Percentiles rank a stretch among this genome's conserved stretches.
Evolutionary conservation across 1,140 invertebrate genomes (phyloP).

Genomic region (Rhopalosiphum padi): DNA sequence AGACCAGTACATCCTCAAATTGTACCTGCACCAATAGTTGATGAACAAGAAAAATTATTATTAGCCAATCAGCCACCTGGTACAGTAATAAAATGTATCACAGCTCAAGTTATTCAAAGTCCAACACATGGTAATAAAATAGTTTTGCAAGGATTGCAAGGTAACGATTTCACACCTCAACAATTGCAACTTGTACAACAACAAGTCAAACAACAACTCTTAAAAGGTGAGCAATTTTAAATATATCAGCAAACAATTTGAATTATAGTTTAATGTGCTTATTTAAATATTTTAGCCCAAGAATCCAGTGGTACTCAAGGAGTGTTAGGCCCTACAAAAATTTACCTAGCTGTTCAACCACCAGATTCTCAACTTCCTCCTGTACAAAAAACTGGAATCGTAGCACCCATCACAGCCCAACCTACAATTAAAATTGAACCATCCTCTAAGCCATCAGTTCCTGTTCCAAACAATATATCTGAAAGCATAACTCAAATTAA

Average conservation of each 20-base stretch:
- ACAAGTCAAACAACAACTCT: slow-evolving; percentile 85
- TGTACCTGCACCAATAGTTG: slow-evolving; percentile 38
- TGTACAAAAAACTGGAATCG: neutral
- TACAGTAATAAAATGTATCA: slow-evolving; percentile 86
- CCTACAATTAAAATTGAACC: neutral
- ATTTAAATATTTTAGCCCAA: slow-evolving; percentile 59
- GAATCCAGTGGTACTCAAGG: slow-evolving; percentile 77
- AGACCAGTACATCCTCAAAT: slow-evolving; percentile 57
- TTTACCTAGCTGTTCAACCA: slow-evolving; percentile 83
- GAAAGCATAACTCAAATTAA: slow-evolving; percentile 9
- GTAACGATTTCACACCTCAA: slow-evolving; percentile 79
- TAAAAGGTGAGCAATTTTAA: slow-evolving; percentile 73
- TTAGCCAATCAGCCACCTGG: slow-evolving; percentile 79
- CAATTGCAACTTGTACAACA: slow-evolving; percentile 82
- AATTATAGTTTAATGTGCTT: slow-evolving; percentile 26
- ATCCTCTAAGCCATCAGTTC: neutral
- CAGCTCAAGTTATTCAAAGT: slow-evolving; percentile 82
- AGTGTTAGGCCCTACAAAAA: slow-evolving; percentile 82
- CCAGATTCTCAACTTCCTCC: slow-evolving; percentile 58
- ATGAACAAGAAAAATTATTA: slow-evolving; percentile 65
- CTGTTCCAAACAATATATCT: neutral
- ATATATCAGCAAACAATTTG: neutral
- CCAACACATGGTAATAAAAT: slow-evolving; percentile 79
- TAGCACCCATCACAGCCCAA: neutral
- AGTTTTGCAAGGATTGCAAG: slow-evolving; percentile 81